Evolutionary conservation across 2,113 vertebrate species (phyloP), one percentile per base, ranked within the genome.

Genomic region (Cettia cetti): DNA sequence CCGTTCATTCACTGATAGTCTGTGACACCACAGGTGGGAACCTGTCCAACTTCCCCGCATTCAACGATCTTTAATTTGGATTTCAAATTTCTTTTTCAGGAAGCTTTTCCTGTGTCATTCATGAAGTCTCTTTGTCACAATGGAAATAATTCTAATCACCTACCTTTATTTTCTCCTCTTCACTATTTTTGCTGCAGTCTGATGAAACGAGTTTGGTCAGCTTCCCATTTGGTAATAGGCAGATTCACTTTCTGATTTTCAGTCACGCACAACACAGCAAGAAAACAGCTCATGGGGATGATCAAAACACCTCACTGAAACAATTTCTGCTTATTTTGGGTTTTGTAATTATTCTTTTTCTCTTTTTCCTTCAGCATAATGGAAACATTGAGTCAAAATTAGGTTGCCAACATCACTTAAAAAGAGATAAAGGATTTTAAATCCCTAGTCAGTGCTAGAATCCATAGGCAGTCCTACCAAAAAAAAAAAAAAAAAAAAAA

Each of bases 221-320:
- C 65, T 94, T 95, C 80, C 88, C 72, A 21, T 54, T 86, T 71
- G 49, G 57, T 93, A 90, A 76, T 22, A 90, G 64, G 68, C 64
- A 96, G 90, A 96, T 97, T 86, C 92, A 71, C 79, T 93, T 82
- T 96, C 64, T 90, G 92, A 86, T 95, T 95, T 92, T 77, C 88
- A 96, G 82, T 93, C 93, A 86, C 10, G 28, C 79, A 89, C 92
- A 86, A 10, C 72, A 35, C 79, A 92, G 90, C 76, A 90, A 86
- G 94, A 66, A 90, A 96, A 78, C 49, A 86, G 88, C 92, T 97
- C 96, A 82, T 0, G 5, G n/a, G 72, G 49, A 86, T 81, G 90
- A 93, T 96, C 90, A 94, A 92, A 97, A 96, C 95, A 94, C 90
- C 92, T 95, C 94, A 42, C 72, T 79, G 92, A 89, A 96, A 94